Conservation (phyloP, 2,888 invertebrate species). For the Chrysolina americana region DNA sequence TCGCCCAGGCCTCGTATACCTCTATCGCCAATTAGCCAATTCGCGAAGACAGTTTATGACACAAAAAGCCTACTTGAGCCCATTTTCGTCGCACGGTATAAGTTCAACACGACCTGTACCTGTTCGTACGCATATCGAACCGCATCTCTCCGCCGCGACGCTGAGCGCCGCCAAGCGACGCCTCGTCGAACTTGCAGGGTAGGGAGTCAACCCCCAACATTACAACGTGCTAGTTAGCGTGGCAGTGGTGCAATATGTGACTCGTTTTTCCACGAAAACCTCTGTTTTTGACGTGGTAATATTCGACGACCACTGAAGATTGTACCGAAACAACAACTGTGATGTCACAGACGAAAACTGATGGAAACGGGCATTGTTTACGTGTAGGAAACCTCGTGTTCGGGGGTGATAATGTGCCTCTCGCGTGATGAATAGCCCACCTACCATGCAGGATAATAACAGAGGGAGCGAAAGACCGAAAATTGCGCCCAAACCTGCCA, state of each 20-base stretch:
- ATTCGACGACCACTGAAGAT: constrained; percentile 6
- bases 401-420: constrained; percentile 36
- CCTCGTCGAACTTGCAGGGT: constrained; percentile 58
- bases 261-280: constrained; percentile 11
- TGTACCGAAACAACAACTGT: not conserved
- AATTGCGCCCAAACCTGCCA: constrained; percentile 64
- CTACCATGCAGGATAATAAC: constrained; percentile 61
- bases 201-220: constrained; percentile 69
- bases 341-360: constrained; percentile 11
- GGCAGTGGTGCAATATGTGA: constrained; percentile 58
- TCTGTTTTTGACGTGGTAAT: constrained; percentile 30
- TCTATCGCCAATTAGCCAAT: constrained; percentile 4
- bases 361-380: not conserved
- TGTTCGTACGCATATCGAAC: constrained; percentile 62
- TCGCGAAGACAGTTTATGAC: constrained; percentile 13
- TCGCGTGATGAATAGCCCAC: constrained; percentile 30
- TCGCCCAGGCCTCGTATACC: constrained; percentile 8
- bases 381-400: constrained; percentile 33
- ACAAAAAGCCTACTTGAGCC: constrained; percentile 17
- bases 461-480: constrained; percentile 63
- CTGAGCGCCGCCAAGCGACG: constrained; percentile 66
- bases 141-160: constrained; percentile 54
- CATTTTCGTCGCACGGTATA: constrained; percentile 17
- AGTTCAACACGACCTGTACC: constrained; percentile 43
- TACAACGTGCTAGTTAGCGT: constrained; percentile 66